These are phyloP conservation scores for Oxyscelio sp. DNA, from an alignment of 2,888 invertebrate genomes.

Conservation along the genomic window DNA sequence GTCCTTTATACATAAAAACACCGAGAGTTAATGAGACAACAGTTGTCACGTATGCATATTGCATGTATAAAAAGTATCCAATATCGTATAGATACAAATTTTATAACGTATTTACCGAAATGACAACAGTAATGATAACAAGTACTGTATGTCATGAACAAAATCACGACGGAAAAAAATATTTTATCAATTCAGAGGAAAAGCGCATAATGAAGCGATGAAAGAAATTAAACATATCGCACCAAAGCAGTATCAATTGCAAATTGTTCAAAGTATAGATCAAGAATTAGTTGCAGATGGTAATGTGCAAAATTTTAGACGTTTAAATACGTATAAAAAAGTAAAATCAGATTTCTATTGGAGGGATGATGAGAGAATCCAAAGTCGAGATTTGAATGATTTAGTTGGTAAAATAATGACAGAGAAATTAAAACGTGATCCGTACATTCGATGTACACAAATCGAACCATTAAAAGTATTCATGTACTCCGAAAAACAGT, in stretches of 20 bases:
- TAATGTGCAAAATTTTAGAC: background rate
- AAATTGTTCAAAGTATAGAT: background rate
- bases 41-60: background rate
- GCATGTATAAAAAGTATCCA: background rate
- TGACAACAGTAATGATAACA: background rate
- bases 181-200: conserved; percentile 1
- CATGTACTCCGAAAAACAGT: conserved; percentile 18
- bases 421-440: background rate
- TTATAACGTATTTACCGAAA: background rate
- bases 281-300: background rate
- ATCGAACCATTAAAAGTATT: conserved; percentile 10
- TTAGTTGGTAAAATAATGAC: conserved; percentile 4
- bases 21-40: background rate
- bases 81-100: background rate
- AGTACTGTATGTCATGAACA: background rate
- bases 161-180: background rate
- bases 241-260: conserved; percentile 8
- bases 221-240: too few species aligned
- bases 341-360: conserved; percentile 6
- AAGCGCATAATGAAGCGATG: too few species aligned
- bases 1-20: background rate
- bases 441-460: background rate
- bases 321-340: background rate
- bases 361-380: conserved; percentile 17
- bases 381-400: conserved; percentile 27